Percentiles rank a stretch among this genome's conserved stretches.
phyloP scores from a whole-genome alignment of 2,888 invertebrate species.

The Elysia crispata region DNA sequence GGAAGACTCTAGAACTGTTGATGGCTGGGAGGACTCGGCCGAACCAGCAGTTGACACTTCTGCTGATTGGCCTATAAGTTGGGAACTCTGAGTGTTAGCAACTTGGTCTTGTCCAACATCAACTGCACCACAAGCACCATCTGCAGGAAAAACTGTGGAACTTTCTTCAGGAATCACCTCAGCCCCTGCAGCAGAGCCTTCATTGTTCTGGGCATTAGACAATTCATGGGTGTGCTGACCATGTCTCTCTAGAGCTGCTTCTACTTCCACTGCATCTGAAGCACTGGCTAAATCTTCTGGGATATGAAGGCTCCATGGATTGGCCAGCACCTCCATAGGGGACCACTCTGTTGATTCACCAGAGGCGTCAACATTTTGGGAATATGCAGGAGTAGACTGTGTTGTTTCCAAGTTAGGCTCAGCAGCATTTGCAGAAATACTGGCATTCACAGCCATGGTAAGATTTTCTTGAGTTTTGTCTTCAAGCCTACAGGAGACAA shows the following conservation, averaged over 20 bases:
- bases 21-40: neutral
- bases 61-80: neutral
- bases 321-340: neutral
- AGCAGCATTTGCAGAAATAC: conserved; percentile 23
- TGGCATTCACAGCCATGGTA: neutral
- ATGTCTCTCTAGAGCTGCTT: too few species aligned
- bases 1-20: too few species aligned
- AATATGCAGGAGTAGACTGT: neutral
- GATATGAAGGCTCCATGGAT: conserved; percentile 46
- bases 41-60: conserved; percentile 21
- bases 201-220: too few species aligned
- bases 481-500: too few species aligned
- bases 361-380: conserved; percentile 13
- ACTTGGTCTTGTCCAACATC: conserved; percentile 2
- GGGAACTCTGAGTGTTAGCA: neutral
- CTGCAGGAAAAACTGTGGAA: conserved; percentile 2
- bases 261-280: neutral
- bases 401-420: neutral
- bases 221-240: too few species aligned
- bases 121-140: conserved; percentile 29
- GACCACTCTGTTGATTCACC: neutral
- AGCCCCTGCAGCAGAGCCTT: conserved; percentile 34
- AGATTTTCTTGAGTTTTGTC: too few species aligned
- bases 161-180: neutral
- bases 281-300: conserved; percentile 37